These are phyloP conservation scores for Calephelis virginiensis DNA, from an alignment of 1,140 invertebrate genomes.

Conservation along the genomic window DNA sequence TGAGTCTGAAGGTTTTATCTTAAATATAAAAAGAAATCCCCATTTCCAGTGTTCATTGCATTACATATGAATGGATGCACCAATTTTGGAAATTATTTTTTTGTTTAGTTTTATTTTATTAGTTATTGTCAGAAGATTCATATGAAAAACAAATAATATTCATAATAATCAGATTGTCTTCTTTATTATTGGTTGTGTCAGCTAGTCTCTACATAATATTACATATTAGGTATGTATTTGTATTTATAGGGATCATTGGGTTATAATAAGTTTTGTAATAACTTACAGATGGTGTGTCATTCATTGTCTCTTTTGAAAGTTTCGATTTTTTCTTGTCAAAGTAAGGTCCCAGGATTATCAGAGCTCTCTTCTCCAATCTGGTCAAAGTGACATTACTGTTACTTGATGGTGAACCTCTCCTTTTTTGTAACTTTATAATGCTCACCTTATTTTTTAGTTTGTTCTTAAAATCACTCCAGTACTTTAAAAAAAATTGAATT, in stretches of 20 bases:
- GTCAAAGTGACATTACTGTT: conserved; percentile 37
- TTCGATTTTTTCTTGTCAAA: conserved; percentile 40
- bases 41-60: too few relatives aligned
- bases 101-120: too few relatives aligned
- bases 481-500: conserved; percentile 34
- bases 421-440: conserved; percentile 41
- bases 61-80: too few relatives aligned
- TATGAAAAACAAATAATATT: not conserved
- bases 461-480: conserved; percentile 62
- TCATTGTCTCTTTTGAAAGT: conserved; percentile 24
- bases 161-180: not conserved
- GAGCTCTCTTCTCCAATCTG: conserved; percentile 51
- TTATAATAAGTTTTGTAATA: not conserved
- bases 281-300: conserved; percentile 33
- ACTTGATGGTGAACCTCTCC: conserved; percentile 28
- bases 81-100: too few relatives aligned
- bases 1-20: too few relatives aligned
- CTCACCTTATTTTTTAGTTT: conserved; percentile 54
- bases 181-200: too few relatives aligned
- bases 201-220: too few relatives aligned
- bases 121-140: not conserved
- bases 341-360: conserved; percentile 49
- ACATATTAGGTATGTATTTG: too few relatives aligned
- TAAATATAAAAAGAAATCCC: too few relatives aligned
- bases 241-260: too few relatives aligned